phyloP scores from a whole-genome alignment of 2,888 invertebrate species.

The Tachina grossa region DNA sequence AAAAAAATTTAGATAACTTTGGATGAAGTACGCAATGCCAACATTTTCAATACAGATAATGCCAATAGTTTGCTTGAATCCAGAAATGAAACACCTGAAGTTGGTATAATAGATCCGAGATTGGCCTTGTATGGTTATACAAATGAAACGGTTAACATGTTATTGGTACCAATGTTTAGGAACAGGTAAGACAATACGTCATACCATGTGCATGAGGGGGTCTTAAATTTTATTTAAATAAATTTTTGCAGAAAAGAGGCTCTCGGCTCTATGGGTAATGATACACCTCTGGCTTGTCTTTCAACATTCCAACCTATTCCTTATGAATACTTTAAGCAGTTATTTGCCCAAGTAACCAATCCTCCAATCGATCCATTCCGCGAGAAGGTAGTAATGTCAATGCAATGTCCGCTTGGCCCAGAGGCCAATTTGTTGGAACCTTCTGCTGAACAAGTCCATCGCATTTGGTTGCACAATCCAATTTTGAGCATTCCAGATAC shows the following conservation, averaged over 20 bases:
- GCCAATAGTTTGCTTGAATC: slow-evolving; percentile 69
- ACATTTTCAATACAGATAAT: slow-evolving; percentile 79
- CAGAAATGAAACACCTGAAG: slow-evolving; percentile 77
- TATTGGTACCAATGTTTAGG: slow-evolving; percentile 97
- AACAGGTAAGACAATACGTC: slow-evolving; percentile 87
- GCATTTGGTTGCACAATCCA: slow-evolving; percentile 96
- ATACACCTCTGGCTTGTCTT: slow-evolving; percentile 97
- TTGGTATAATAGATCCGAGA: slow-evolving; percentile 89
- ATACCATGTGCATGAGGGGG: background rate
- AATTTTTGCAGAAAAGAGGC: slow-evolving; percentile 92
- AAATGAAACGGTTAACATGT: slow-evolving; percentile 96
- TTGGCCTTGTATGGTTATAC: slow-evolving; percentile 96
- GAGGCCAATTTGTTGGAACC: slow-evolving; percentile 97
- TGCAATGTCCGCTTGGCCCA: slow-evolving; percentile 98
- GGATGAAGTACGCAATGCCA: slow-evolving; percentile 89
- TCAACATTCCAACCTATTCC: slow-evolving; percentile 97
- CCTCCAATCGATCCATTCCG: slow-evolving; percentile 99
- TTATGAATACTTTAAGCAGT: slow-evolving; percentile 99
- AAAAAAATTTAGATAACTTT: slow-evolving; percentile 87
- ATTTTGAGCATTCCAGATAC: slow-evolving; percentile 96
- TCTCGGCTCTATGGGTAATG: slow-evolving; percentile 99
- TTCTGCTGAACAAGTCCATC: slow-evolving; percentile 91
- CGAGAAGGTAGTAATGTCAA: slow-evolving; percentile 99
- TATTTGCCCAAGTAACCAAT: slow-evolving; percentile 99
- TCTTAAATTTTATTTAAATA: background rate